These are phyloP conservation scores for Atherinosoma microstoma DNA, from an alignment of 2,797 vertebrate species.

Conservation along the genomic window DNA sequence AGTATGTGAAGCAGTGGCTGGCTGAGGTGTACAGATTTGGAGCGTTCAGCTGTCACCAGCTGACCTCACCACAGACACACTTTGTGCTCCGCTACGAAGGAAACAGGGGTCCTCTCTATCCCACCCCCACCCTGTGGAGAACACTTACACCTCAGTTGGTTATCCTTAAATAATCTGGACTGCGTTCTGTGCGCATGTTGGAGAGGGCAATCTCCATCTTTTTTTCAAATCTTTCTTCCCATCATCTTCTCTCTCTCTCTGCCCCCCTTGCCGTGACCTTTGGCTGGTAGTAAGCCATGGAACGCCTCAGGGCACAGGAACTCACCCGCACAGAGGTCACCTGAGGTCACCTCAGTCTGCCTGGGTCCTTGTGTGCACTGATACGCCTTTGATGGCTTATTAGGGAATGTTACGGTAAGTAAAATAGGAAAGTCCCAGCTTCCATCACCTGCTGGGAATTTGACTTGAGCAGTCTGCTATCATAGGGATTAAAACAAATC, in stretches of 20 bases:
- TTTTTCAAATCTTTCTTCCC: slow-evolving; percentile 49
- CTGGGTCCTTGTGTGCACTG: slow-evolving; percentile 61
- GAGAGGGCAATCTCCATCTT: slow-evolving; percentile 51
- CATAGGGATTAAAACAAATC: slow-evolving; percentile 37
- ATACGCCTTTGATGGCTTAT: slow-evolving; percentile 75
- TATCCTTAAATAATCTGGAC: slow-evolving; percentile 70
- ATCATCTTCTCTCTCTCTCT: slow-evolving; percentile 27
- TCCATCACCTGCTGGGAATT: slow-evolving; percentile 59
- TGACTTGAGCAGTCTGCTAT: slow-evolving; percentile 51
- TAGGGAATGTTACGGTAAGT: slow-evolving; percentile 70
- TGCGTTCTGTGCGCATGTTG: slow-evolving; percentile 49
- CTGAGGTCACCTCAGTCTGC: slow-evolving; percentile 63
- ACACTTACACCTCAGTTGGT: slow-evolving; percentile 78
- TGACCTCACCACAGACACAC: slow-evolving; percentile 80
- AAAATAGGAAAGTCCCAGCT: slow-evolving; percentile 57
- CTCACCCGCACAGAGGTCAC: slow-evolving; percentile 73
- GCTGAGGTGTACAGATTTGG: slow-evolving; percentile 74
- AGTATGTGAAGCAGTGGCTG: slow-evolving; percentile 69
- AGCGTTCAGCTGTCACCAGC: slow-evolving; percentile 82
- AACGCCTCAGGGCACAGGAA: slow-evolving; percentile 73
- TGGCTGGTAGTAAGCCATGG: slow-evolving; percentile 55
- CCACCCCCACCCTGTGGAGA: slow-evolving; percentile 46
- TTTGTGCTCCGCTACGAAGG: slow-evolving; percentile 69
- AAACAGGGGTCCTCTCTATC: slow-evolving; percentile 73
- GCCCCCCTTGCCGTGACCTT: slow-evolving; percentile 61